Base-by-base conservation (phyloP, 2,888 invertebrate genomes). In the Platypus cylindrus region DNA sequence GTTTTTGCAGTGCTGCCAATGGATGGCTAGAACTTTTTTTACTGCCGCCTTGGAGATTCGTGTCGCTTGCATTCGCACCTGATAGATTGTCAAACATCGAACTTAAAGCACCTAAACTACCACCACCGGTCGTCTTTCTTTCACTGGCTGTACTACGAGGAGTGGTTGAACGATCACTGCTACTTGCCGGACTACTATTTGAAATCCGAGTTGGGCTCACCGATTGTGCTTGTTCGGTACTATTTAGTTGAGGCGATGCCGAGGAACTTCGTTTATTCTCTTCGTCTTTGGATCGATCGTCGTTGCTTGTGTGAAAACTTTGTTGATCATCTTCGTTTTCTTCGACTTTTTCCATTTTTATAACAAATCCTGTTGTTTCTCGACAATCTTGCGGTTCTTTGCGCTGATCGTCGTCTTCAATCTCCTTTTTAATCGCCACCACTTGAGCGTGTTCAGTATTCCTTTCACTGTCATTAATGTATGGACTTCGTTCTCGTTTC, bases 1-100 rank as follows among this genome's bases (percentile, higher is more conserved):
- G 74, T 61, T 93, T 93, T 58, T 95, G 94, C 35, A 95, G 65
- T 2, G 93, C 93, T 13, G 93, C 91, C 49, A 95, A 62, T 4
- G 95, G 95, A 63, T 95, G 91, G 50, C 89, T 80, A 40, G 77
- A 78, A 8, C 75, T 68, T 48, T 77, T 73, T 2, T 73, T 71
- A 37, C 70, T 64, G 8, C 73, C 69, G 34, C 42, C 36, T 5
- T 41, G 11, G 36, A 48, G 49, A 17, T 16, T 23, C 36, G 54
- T 54, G 11, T 51, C 48, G 3, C 53, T 42, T 25, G 51, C 54
- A 17, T 63, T 63, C 38, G 66, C 60, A 7, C 81, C 75, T 18
- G 82, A 82, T 32, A 89, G 63, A 55, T 73, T 87, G 58, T 89
- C 86, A 54, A 87, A 89, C 89, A 89, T 89, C 13, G 86, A 86